phyloP scores from a whole-genome alignment of 1,140 invertebrate genomes.

The Laupala kohalensis region DNA sequence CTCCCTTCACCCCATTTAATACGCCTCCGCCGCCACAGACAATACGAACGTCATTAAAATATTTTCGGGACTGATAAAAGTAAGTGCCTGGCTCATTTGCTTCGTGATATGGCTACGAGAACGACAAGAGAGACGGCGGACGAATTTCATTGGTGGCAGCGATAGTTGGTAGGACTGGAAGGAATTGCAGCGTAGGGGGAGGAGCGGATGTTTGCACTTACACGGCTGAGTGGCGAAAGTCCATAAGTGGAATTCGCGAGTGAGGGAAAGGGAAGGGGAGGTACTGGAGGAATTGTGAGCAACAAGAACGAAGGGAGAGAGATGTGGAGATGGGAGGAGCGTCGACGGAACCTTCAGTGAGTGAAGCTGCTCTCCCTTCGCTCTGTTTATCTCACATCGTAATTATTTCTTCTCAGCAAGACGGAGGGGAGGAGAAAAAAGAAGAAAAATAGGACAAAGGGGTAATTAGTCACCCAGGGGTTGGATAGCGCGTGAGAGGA shows the following conservation, averaged over 20 bases:
- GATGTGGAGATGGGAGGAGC: too few species aligned
- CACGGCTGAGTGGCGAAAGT: too few species aligned
- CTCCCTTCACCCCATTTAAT: neutral
- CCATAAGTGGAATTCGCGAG: too few species aligned
- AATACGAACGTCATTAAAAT: neutral
- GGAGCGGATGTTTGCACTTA: too few species aligned
- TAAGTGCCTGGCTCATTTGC: neutral
- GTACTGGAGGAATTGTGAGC: too few species aligned
- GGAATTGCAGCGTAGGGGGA: too few species aligned
- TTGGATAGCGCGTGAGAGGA: neutral
- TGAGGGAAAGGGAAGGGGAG: too few species aligned
- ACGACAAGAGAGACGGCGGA: too few species aligned
- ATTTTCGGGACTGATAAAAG: neutral
- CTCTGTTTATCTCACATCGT: neutral
- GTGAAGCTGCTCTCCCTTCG: neutral
- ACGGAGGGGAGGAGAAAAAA: neutral
- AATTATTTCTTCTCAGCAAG: neutral
- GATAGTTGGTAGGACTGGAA: too few species aligned
- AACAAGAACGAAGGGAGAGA: too few species aligned
- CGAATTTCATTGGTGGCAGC: too few species aligned
- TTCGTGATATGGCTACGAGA: neutral
- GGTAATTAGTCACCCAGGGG: neutral
- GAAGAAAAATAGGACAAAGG: neutral
- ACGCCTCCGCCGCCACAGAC: neutral
- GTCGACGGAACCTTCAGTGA: neutral